Percentiles rank a stretch among this genome's conserved stretches.
phyloP scores from a whole-genome alignment of 2,888 invertebrate species.

The Leptothorax acervorum region DNA sequence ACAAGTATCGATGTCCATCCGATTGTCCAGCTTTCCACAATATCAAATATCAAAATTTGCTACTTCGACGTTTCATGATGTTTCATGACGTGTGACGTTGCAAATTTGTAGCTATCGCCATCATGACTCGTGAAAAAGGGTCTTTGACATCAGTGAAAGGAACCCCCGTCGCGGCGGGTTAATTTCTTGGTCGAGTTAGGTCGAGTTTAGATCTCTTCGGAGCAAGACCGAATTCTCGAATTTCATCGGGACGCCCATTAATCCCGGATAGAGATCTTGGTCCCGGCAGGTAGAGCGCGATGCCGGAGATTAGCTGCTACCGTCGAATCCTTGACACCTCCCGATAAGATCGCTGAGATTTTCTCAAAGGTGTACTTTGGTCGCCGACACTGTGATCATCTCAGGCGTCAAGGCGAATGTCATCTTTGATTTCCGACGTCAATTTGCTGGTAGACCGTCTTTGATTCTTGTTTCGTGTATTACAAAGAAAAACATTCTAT shows the following conservation, averaged over 20 bases:
- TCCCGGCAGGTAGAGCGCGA: conserved; percentile 77
- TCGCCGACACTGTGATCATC: not conserved
- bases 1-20: not conserved
- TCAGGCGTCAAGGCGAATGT: conserved; percentile 17
- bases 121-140: not conserved
- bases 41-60: conserved; percentile 1
- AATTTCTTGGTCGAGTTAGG: conserved; percentile 32
- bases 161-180: conserved; percentile 9
- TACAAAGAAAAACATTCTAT: not conserved
- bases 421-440: not conserved
- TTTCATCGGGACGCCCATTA: conserved; percentile 41
- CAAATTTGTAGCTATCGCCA: conserved; percentile 17
- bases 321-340: conserved; percentile 73
- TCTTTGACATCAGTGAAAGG: conserved; percentile 1
- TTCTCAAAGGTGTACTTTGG: conserved; percentile 3
- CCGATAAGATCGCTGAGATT: conserved; percentile 30
- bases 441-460: not conserved
- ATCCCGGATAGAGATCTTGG: conserved; percentile 77
- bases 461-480: not conserved
- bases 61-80: not conserved
- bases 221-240: conserved; percentile 72
- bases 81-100: conserved; percentile 11
- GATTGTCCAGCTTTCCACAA: not conserved
- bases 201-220: conserved; percentile 39
- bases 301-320: conserved; percentile 79